Base-by-base conservation (phyloP, 2,797 vertebrate genomes). In the Myoxocephalus aenaeus region DNA sequence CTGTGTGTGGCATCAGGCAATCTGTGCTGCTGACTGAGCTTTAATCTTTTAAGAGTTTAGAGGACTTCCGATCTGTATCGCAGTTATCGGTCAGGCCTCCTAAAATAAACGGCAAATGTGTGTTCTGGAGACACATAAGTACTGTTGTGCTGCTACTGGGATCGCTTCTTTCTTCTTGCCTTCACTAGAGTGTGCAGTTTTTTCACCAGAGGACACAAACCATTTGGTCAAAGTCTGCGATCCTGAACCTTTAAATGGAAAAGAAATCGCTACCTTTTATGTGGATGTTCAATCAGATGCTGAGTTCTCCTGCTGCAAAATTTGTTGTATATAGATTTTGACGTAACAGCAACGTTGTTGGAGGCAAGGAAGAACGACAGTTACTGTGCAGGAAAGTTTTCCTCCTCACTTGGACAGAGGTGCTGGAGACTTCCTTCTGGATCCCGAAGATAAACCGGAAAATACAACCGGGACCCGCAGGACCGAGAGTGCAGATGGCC, bases 41-140 rank as follows among this genome's bases (percentile, higher is more conserved):
- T 63, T 69, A 80, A 87, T 81, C 85, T 63, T 67, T 62, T 63
- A 63, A 67, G 77, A 79, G 65, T 80, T 80, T 29, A 65, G 50
- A 58, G 22, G 32, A 75, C 17, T 22, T 80, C 62, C 0, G 27
- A 75, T 72, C 57, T 50, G 65, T 64, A 62, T 71, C 51, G 0
- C 57, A 9, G 48, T 79, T 69, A 67, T 81, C 78, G 67, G 62
- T 81, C 51, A 62, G 50, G 25, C 67, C 65, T 81, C 48, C 63
- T 61, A 38, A 82, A 66, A 36, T 7, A 65, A 58, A 64, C 3
- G 13, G 1, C 11, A 54, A 78, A 67, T 4, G 65, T 36, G 22
- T 69, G 13, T 17, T 61, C 14, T 4, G 4, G 40, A 62, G 12
- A 81, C 54, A 40, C 38, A 42, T 40, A 40, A 58, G 12, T 54